Base-by-base conservation (phyloP, 2,888 invertebrate genomes). In the Corythucha ciliata region DNA sequence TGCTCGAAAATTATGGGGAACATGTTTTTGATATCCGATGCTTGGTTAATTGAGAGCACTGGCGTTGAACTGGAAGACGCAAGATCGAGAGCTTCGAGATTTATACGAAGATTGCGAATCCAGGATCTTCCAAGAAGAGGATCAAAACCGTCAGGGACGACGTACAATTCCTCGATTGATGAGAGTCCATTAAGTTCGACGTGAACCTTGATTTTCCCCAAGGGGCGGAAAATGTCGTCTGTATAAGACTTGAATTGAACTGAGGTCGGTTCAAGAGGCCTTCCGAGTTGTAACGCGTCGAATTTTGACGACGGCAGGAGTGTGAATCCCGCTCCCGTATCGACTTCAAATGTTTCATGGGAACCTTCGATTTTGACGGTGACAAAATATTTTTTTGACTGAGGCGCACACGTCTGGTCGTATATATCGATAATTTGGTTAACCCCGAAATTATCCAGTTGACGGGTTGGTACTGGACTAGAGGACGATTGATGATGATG, bases 281-380 rank as follows among this genome's bases (percentile, higher is more conserved):
- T n/a, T 4, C 6, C 14, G 16, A 41, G 26, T 8, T 41, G 14
- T 24, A 41, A 41, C 8, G 5, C 4, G 10, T 8, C 4, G 6
- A 27, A 29, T 14, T 44, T 44, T n/a, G 8, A n/a, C 36, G 10
- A n/a, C n/a, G 29, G 29, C 29, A 29, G n/a, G n/a, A n/a, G n/a
- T n/a, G n/a, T n/a, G n/a, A n/a, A n/a, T n/a, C n/a, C n/a, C n/a
- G n/a, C n/a, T n/a, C n/a, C n/a, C n/a, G n/a, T n/a, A n/a, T n/a
- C n/a, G n/a, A n/a, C n/a, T n/a, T n/a, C n/a, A n/a, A n/a, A n/a
- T n/a, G n/a, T n/a, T n/a, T n/a, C n/a, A n/a, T n/a, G n/a, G n/a
- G n/a, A n/a, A n/a, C n/a, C n/a, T n/a, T n/a, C n/a, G n/a, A n/a
- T n/a, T n/a, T n/a, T n/a, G n/a, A n/a, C n/a, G n/a, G n/a, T n/a